Conservation (phyloP, 1,140 invertebrate species). For the Druon quercuslanigerum region DNA sequence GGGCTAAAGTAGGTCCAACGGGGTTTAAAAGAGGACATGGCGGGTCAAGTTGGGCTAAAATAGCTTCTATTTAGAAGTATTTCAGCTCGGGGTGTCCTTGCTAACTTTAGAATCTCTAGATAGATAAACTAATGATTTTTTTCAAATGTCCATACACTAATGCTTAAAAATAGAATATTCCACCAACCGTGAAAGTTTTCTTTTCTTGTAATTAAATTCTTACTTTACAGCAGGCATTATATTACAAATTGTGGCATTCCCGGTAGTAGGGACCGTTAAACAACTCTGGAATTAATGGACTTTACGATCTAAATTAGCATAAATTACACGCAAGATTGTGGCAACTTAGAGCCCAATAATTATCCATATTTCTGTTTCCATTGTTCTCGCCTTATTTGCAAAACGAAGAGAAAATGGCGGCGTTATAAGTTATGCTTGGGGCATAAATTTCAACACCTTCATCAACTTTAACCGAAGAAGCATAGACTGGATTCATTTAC, state of each 20-base stretch:
- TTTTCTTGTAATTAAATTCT: background rate
- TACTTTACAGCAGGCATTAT: background rate
- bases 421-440: background rate
- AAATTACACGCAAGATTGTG: conserved; percentile 8
- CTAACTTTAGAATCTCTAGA: too few relatives aligned
- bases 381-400: background rate
- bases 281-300: background rate
- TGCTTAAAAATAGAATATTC: too few relatives aligned
- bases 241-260: background rate
- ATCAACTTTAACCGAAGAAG: background rate
- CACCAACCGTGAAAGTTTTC: background rate
- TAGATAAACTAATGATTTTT: too few relatives aligned
- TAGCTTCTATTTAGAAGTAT: too few relatives aligned
- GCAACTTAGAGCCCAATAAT: background rate
- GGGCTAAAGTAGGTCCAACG: too few relatives aligned
- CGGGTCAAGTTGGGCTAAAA: too few relatives aligned
- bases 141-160: too few relatives aligned
- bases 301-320: background rate
- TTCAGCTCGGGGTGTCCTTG: too few relatives aligned
- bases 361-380: conserved; percentile 4
- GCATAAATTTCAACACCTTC: background rate
- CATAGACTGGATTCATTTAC: background rate
- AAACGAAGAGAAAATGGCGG: background rate
- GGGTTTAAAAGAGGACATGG: too few relatives aligned
- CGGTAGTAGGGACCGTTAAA: background rate